These are phyloP conservation scores for Drosophila peninsularis DNA, from an alignment of 2,888 invertebrate genomes.

Conservation along the genomic window DNA sequence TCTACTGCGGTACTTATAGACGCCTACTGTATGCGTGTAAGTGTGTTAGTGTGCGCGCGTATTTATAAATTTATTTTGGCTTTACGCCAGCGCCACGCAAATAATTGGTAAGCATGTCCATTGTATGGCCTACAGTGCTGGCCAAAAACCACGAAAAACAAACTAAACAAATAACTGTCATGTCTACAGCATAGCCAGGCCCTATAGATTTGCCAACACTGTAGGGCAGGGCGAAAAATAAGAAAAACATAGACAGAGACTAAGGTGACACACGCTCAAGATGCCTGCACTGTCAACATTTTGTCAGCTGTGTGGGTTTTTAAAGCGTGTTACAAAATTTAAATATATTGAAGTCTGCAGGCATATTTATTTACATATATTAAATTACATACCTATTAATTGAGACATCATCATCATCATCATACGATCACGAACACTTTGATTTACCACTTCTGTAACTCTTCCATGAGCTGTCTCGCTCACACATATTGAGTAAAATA, in stretches of 20 bases:
- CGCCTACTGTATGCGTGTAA: conserved; percentile 9
- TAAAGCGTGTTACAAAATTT: conserved; percentile 64
- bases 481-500: too few species aligned
- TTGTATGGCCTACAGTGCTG: conserved; percentile 54
- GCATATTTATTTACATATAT: neutral
- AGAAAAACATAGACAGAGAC: conserved; percentile 46
- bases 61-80: conserved; percentile 74
- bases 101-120: conserved; percentile 74
- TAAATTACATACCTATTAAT: neutral
- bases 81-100: conserved; percentile 71
- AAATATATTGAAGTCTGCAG: neutral
- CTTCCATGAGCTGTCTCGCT: too few species aligned
- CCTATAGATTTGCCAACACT: conserved; percentile 27
- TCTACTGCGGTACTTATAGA: conserved; percentile 69
- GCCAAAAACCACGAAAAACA: conserved; percentile 23
- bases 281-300: conserved; percentile 58
- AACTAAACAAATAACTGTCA: conserved; percentile 66
- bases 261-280: conserved; percentile 62
- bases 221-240: conserved; percentile 18
- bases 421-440: neutral
- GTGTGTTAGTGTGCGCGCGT: conserved; percentile 43
- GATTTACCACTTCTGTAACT: neutral
- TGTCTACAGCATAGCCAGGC: conserved; percentile 17
- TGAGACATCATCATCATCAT: neutral
- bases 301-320: conserved; percentile 63